Evolutionary conservation across 2,113 vertebrate genomes (phyloP), one percentile per base, ranked within the genome.

Genomic region (Prunella fulvescens): DNA sequence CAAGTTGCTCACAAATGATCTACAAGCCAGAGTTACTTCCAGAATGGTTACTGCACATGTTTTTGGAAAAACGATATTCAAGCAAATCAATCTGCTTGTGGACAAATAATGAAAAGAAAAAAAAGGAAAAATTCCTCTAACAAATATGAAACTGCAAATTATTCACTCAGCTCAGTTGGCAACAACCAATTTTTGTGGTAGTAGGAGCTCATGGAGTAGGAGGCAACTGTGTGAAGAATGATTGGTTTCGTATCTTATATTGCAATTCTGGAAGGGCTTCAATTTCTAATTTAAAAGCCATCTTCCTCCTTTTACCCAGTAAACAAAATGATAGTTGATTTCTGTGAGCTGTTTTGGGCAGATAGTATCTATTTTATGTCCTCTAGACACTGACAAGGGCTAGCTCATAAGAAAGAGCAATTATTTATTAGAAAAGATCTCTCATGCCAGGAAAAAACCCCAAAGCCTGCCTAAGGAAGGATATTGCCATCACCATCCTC

Each of bases 191-290:
- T 96, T 93, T 93, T 96, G 42, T 61, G 86, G 62, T 93, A 83
- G 92, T 77, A 77, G 85, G 65, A 93, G 76, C 92, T 78, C 79
- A 56, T 74, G 45, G 79, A 96, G 92, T 92, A 92, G 96, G 96
- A 97, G 85, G 85, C 37, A 96, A 81, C 90, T 78, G 47, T 77
- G 54, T 78, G 86, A 92, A 71, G 88, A 81, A 71, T 92, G 87
- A 95, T 92, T 93, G 93, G 88, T 93, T 95, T 94, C 81, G 65
- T 88, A 78, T 83, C 85, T 95, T 88, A 58, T 73, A 90, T 67
- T 95, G 86, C 80, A 93, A 28, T 93, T 92, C 88, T 96, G 92
- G 88, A 96, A 93, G 60, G 42, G 54, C 39, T 94, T 91, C 84
- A 92, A 83, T 73, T 90, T 90, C 81, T 95, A 81, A 95, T 94